These are phyloP conservation scores for Pachliopta kotzebuea DNA, from an alignment of 2,888 invertebrate genomes.

Conservation along the genomic window DNA sequence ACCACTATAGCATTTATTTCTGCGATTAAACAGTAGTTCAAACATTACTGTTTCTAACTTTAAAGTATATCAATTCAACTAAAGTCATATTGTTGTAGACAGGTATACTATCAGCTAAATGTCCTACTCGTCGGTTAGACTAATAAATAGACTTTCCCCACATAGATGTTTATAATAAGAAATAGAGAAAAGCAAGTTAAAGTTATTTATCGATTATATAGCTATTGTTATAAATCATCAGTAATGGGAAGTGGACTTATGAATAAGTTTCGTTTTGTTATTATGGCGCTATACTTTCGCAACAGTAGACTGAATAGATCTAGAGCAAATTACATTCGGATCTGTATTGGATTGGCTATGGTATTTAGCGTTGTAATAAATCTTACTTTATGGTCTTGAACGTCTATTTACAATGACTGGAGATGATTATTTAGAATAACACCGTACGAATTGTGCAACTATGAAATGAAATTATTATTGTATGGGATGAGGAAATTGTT, in stretches of 20 bases:
- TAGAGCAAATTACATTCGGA: slow-evolving; percentile 20
- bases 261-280: background rate
- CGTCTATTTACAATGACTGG: slow-evolving; percentile 1
- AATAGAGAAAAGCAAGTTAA: no score
- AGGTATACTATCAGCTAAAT: no score
- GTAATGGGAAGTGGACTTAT: background rate
- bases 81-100: no score
- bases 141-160: no score
- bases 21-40: no score
- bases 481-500: slow-evolving; percentile 14
- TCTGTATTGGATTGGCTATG: slow-evolving; percentile 13
- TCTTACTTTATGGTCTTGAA: slow-evolving; percentile 15
- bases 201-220: background rate
- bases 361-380: slow-evolving; percentile 23
- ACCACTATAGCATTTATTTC: no score
- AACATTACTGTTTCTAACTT: no score
- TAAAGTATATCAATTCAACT: no score
- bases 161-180: no score
- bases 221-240: background rate
- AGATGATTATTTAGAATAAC: slow-evolving; percentile 8
- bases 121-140: no score
- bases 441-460: slow-evolving; percentile 1
- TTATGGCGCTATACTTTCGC: background rate
- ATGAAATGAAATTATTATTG: slow-evolving; percentile 11
- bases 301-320: slow-evolving; percentile 7